These are phyloP conservation scores for Luffia ferchaultella DNA, from an alignment of 2,888 invertebrate genomes.

Conservation along the genomic window DNA sequence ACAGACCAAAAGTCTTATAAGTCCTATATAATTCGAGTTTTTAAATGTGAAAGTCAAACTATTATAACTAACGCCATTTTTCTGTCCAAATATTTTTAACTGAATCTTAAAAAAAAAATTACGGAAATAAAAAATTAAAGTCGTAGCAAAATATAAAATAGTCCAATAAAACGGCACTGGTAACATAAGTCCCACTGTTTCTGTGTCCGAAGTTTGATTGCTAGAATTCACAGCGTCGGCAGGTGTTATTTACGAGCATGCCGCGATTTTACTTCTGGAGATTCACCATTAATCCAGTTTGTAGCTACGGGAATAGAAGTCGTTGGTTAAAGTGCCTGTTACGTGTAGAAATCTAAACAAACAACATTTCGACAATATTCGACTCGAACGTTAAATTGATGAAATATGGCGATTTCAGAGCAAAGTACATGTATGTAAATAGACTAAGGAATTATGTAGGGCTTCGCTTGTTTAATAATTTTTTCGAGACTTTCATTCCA, in stretches of 20 bases:
- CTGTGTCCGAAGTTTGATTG: conserved; percentile 43
- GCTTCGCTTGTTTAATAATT: no score
- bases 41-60: no score
- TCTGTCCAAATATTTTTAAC: no score
- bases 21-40: no score
- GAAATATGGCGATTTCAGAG: neutral
- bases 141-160: neutral
- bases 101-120: no score
- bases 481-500: no score
- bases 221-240: conserved; percentile 44
- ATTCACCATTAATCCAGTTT: conserved; percentile 58
- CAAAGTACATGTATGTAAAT: no score
- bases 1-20: no score
- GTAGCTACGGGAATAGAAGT: conserved; percentile 43
- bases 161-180: neutral
- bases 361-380: neutral
- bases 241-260: conserved; percentile 59
- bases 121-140: neutral
- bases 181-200: conserved; percentile 22
- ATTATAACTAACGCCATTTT: no score
- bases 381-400: neutral
- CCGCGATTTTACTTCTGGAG: conserved; percentile 51
- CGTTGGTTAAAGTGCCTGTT: conserved; percentile 1
- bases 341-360: neutral
- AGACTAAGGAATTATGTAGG: no score